Evolutionary conservation across 2,797 vertebrate genomes (phyloP).

Genomic region (Danio aesculapii): DNA sequence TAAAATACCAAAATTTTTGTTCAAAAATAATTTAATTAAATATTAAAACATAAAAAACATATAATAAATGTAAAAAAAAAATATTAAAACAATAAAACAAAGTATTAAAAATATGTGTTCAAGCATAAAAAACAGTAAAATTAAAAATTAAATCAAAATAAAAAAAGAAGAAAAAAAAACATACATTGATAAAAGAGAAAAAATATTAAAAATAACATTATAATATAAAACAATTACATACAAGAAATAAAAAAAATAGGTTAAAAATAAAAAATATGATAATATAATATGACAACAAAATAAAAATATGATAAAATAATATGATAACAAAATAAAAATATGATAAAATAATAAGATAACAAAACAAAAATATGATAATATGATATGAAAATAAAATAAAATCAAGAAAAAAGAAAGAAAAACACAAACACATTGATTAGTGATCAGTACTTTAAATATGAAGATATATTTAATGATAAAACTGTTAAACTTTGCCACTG

Average conservation of each 20-base stretch:
- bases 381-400: slow-evolving; percentile 9
- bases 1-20: no score
- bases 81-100: not conserved
- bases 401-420: slow-evolving; percentile 46
- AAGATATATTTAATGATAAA: slow-evolving; percentile 50
- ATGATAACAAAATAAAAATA: slow-evolving; percentile 22
- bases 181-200: not conserved
- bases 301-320: not conserved
- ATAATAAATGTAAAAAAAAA: not conserved
- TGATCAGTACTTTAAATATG: slow-evolving; percentile 48
- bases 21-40: not conserved
- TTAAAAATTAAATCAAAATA: not conserved
- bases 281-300: slow-evolving; percentile 4
- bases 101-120: not conserved
- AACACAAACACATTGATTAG: slow-evolving; percentile 68
- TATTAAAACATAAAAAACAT: not conserved
- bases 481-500: slow-evolving; percentile 26
- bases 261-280: no score
- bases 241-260: no score
- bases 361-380: no score
- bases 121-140: not conserved
- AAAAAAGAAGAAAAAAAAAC: not conserved
- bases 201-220: not conserved
- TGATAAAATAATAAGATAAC: no score
- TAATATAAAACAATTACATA: not conserved